Evolutionary conservation across 2,797 vertebrate species (phyloP).

Genomic region (Pipistrellus pipistrellus): DNA sequence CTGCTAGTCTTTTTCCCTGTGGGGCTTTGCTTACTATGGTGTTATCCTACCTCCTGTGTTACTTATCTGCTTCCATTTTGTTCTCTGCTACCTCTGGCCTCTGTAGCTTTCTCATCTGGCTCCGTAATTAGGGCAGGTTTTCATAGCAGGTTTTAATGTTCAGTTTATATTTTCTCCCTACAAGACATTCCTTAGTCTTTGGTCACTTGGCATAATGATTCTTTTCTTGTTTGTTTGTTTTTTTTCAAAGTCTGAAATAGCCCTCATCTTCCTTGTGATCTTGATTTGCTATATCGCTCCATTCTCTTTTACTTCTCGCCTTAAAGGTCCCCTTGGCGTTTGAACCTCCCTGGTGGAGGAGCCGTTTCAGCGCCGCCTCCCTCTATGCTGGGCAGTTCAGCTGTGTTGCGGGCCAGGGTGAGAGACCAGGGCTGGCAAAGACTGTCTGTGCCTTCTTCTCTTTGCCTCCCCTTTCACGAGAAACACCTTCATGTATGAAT

Average conservation of each 20-base stretch:
- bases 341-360: neutral
- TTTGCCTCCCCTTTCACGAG: neutral
- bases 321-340: conserved; percentile 26
- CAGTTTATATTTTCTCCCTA: neutral
- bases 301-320: conserved; percentile 20
- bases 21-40: neutral
- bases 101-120: neutral
- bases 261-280: conserved; percentile 52
- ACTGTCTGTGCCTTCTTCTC: neutral
- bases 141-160: neutral
- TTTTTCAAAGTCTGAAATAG: neutral
- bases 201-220: neutral
- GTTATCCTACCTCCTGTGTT: neutral
- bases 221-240: neutral
- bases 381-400: neutral
- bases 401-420: neutral
- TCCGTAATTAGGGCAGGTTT: neutral
- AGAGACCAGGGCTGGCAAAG: neutral
- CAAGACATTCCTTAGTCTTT: neutral
- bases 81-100: neutral
- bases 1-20: neutral
- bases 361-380: fast-evolving
- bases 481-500: neutral
- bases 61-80: neutral
- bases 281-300: neutral